phyloP scores from a whole-genome alignment of 2,888 invertebrate genomes.

The Coleophora deauratella region DNA sequence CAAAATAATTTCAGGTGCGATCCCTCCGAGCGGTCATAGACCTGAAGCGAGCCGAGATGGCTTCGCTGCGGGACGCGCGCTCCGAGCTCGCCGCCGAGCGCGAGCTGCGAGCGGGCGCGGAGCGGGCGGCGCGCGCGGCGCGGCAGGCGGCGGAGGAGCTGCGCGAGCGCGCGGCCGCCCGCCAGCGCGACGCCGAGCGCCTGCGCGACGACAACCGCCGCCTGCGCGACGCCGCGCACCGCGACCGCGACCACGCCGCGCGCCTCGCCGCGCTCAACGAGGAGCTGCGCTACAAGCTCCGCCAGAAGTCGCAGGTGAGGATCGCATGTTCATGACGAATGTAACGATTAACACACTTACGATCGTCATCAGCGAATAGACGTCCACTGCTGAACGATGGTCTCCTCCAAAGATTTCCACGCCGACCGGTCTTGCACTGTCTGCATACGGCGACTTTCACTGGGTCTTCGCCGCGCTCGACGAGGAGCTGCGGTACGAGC shows the following conservation, averaged over 20 bases:
- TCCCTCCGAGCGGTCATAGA: constrained; percentile 92
- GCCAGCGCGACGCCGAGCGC: constrained; percentile 80
- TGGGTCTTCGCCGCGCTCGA: constrained; percentile 86
- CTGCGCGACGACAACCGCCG: constrained; percentile 78
- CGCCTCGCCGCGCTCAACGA: constrained; percentile 88
- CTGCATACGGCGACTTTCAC: constrained; percentile 85
- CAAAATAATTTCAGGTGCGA: constrained; percentile 53
- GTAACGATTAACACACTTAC: no score
- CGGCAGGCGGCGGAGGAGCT: constrained; percentile 91
- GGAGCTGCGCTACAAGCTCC: constrained; percentile 89
- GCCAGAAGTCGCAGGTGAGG: constrained; percentile 84
- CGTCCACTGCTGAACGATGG: no score
- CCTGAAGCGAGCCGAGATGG: constrained; percentile 89
- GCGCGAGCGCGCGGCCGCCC: constrained; percentile 82
- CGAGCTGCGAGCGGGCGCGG: constrained; percentile 80
- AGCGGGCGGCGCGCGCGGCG: constrained; percentile 83
- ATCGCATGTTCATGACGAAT: no score
- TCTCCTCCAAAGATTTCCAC: no score
- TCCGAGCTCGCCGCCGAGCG: constrained; percentile 81
- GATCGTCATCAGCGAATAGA: no score
- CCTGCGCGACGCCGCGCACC: constrained; percentile 81
- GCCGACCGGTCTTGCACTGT: no score
- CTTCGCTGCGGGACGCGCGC: constrained; percentile 81
- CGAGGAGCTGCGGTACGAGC: constrained; percentile 91
- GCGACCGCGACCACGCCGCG: constrained; percentile 85